A percentile compares a stretch with the other conserved stretches of the same genome.
Evolutionary conservation across 2,797 vertebrate genomes (phyloP).

Genomic region (Myripristis jacobus): DNA sequence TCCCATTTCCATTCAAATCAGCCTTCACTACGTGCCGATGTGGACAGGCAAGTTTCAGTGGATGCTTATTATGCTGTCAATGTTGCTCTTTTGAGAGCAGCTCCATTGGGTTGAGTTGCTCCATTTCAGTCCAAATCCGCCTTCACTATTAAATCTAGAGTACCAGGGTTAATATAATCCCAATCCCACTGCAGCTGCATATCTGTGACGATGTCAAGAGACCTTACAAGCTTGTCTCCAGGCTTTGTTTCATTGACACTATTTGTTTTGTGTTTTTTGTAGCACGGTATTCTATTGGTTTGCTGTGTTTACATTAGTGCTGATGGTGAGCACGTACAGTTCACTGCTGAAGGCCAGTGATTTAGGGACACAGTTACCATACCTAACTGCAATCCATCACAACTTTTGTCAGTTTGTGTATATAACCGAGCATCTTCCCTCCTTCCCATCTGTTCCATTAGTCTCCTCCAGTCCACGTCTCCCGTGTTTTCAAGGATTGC

Average conservation of each 20-base stretch:
- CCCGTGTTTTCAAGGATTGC: background rate
- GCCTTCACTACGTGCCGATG: slow-evolving; percentile 49
- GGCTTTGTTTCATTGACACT: background rate
- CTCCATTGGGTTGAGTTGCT: slow-evolving; percentile 45
- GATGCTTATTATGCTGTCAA: slow-evolving; percentile 72
- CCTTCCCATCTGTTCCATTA: background rate
- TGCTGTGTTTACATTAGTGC: slow-evolving; percentile 8
- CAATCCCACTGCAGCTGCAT: slow-evolving; percentile 6
- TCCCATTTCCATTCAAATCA: slow-evolving; percentile 53
- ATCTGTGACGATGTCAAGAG: slow-evolving; percentile 30
- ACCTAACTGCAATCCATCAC: slow-evolving; percentile 14
- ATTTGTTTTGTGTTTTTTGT: background rate
- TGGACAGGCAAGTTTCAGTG: slow-evolving; percentile 49
- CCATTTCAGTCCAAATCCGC: slow-evolving; percentile 42
- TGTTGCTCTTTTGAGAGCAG: slow-evolving; percentile 53
- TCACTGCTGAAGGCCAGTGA: background rate
- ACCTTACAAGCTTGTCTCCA: slow-evolving; percentile 11
- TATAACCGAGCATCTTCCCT: slow-evolving; percentile 4
- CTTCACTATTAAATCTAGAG: slow-evolving; percentile 31
- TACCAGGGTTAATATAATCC: slow-evolving; percentile 41
- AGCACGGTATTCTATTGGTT: slow-evolving; percentile 4
- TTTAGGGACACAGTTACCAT: slow-evolving; percentile 11
- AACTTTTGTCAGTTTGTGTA: slow-evolving; percentile 20
- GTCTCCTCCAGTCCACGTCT: slow-evolving; percentile 11
- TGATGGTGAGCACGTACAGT: background rate